Evolutionary conservation across 2,888 invertebrate species (phyloP), one percentile per base, ranked within the genome.

Genomic region (Drosophila paranaensis): DNA sequence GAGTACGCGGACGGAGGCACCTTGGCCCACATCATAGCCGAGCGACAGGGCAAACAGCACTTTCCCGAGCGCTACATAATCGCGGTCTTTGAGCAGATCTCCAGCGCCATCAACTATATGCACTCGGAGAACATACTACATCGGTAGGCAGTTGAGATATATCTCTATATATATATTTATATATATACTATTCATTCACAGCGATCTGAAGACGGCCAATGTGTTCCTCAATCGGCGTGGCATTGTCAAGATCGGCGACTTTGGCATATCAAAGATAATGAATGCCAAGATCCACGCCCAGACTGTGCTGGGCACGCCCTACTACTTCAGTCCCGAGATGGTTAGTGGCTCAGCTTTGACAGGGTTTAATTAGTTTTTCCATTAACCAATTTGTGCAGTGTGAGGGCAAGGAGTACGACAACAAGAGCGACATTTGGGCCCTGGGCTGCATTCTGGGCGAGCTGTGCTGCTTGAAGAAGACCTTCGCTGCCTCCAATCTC

Each of bases 341-440:
- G 95, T 93, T 93, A 92, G 60, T 11, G 9, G 37, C 10, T 0
- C 20, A 2, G 20, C 6, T 3, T 6, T 35, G 20, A 3, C 13
- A 3, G 13, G 43, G 25, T 1, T 2, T 25, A 25, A 6, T 13
- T 25, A 13, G 13, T 6, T 25, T 25, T 3, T 6, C 3, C 2
- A 8, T 14, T 13, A 20, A 37, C 5, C 10, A 13, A 6, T 6
- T 8, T 11, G 55, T 67, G 10, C 88, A 96, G 96, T 96, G 96
- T 90, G 96, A 96, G 92, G 96, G 96, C 6, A 95, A 95, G 85
- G 94, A 95, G 53, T 96, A 96, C 89, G 95, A 96, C 90, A 95
- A 95, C 85, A 96, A 96, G 91, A 95, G 96, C 40, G 96, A 96
- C 89, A 95, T 96, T 75, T 96, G 96, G 96, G 96, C 96, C 0